phyloP scores from a whole-genome alignment of 2,113 vertebrate species.

The Sinocyclocheilus grahami region DNA sequence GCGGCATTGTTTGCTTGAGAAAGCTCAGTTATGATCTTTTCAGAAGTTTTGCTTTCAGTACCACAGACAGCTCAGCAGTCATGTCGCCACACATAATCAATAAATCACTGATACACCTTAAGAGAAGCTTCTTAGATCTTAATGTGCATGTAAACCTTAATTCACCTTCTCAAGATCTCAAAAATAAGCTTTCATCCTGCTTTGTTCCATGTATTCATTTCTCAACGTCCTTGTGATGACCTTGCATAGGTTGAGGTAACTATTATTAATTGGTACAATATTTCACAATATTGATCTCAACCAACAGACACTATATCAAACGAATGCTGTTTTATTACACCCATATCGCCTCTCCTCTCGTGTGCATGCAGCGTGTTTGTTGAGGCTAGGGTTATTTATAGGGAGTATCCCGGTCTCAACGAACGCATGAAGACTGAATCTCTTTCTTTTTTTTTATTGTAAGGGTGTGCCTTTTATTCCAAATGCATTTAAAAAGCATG shows the following conservation, averaged over 20 bases:
- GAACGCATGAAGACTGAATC: slow-evolving; percentile 17
- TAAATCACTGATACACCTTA: neutral
- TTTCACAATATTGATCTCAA: slow-evolving; percentile 28
- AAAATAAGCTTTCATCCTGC: neutral
- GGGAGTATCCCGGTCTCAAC: slow-evolving; percentile 46
- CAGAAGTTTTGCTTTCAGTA: slow-evolving; percentile 63
- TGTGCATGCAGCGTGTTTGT: neutral
- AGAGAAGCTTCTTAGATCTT: neutral
- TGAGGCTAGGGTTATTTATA: slow-evolving; percentile 48
- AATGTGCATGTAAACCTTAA: neutral
- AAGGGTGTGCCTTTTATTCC: neutral
- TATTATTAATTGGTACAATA: slow-evolving; percentile 20
- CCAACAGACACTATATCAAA: slow-evolving; percentile 18
- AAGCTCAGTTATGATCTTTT: neutral
- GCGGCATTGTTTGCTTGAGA: neutral
- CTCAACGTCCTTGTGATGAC: slow-evolving; percentile 61
- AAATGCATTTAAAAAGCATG: neutral
- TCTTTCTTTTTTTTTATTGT: neutral
- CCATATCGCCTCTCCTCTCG: neutral
- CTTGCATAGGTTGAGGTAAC: slow-evolving; percentile 52
- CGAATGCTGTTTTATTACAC: slow-evolving; percentile 9
- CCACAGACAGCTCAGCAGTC: slow-evolving; percentile 63
- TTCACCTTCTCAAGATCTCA: neutral
- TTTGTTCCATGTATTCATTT: neutral
- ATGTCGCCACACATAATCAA: neutral